phyloP scores from a whole-genome alignment of 1,140 invertebrate species.

The Camponotus vicinus region DNA sequence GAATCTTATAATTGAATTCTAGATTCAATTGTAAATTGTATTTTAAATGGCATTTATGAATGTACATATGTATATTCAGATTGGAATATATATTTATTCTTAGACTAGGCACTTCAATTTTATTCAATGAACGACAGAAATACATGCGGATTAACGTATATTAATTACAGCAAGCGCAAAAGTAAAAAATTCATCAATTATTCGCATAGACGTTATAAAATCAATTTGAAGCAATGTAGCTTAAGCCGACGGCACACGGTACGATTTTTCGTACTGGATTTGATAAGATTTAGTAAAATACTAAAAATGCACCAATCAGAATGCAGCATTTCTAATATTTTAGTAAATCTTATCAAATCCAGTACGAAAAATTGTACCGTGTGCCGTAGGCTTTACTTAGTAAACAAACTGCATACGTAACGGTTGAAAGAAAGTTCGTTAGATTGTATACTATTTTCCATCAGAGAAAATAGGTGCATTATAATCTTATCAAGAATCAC shows the following conservation, averaged over 20 bases:
- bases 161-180: neutral
- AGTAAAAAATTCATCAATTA: constrained; percentile 24
- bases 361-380: too few relatives aligned
- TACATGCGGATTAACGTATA: neutral
- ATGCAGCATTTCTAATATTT: too few relatives aligned
- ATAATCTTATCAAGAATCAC: neutral
- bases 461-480: neutral
- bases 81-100: neutral
- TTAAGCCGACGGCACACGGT: too few relatives aligned
- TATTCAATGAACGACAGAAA: neutral
- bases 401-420: neutral
- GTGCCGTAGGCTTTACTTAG: too few relatives aligned
- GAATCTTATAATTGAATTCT: too few relatives aligned
- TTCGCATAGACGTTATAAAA: neutral
- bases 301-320: too few relatives aligned
- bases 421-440: neutral
- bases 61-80: too few relatives aligned
- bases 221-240: neutral
- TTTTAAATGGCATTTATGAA: too few relatives aligned
- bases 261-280: too few relatives aligned
- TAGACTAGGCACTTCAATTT: neutral
- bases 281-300: too few relatives aligned
- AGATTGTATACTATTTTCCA: constrained; percentile 7
- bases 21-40: too few relatives aligned
- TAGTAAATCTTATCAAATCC: too few relatives aligned